phyloP scores from a whole-genome alignment of 2,797 vertebrate species.

The Phrynocephalus vlangalii region DNA sequence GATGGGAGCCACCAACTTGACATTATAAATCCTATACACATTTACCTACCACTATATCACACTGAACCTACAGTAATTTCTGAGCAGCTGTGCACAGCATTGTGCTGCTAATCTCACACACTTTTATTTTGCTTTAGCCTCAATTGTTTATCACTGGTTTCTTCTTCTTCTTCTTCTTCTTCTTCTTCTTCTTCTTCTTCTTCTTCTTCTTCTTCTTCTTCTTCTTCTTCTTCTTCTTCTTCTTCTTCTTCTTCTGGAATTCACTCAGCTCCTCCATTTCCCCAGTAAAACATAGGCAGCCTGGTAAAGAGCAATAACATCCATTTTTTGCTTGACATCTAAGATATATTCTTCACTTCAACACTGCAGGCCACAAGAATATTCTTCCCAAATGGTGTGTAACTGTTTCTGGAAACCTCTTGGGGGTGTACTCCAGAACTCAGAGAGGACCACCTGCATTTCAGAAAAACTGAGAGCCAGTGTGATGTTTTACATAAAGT shows the following conservation, averaged over 20 bases:
- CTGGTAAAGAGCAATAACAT: conserved; percentile 62
- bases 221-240: too few relatives aligned
- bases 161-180: conserved; percentile 25
- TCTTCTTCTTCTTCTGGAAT: conserved; percentile 19
- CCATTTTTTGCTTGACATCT: conserved; percentile 49
- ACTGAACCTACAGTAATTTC: not conserved
- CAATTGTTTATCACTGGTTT: conserved; percentile 28
- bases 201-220: too few relatives aligned
- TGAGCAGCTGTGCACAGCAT: too few relatives aligned
- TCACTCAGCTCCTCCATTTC: not conserved
- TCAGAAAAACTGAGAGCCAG: not conserved
- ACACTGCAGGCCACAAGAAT: conserved; percentile 23
- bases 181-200: too few relatives aligned
- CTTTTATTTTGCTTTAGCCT: too few relatives aligned
- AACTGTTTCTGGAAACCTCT: conserved; percentile 59
- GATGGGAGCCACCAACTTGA: too few relatives aligned
- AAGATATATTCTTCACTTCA: conserved; percentile 54
- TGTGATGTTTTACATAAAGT: too few relatives aligned
- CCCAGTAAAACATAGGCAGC: conserved; percentile 23
- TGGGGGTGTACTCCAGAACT: conserved; percentile 11
- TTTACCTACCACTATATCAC: not conserved
- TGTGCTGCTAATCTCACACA: not conserved
- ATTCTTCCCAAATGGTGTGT: conserved; percentile 31
- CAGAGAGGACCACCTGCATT: conserved; percentile 37
- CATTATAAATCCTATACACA: not conserved